These are phyloP conservation scores for Chelon labrosus DNA, from an alignment of 2,797 vertebrate species.

Conservation along the genomic window DNA sequence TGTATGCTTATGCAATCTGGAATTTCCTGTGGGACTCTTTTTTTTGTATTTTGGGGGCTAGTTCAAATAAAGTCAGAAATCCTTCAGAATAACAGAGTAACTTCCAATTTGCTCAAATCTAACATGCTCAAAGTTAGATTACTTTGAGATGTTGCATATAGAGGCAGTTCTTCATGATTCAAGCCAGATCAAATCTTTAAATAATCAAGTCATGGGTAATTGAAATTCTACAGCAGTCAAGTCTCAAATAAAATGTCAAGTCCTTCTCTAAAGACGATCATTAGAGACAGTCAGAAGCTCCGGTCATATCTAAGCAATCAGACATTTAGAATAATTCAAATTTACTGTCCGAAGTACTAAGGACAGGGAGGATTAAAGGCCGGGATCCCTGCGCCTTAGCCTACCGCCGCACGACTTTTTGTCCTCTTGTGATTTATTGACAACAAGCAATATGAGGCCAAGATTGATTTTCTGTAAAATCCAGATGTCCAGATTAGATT, in stretches of 20 bases:
- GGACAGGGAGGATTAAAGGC: slow-evolving; percentile 51
- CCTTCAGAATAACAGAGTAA: too few relatives aligned
- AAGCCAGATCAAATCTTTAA: neutral
- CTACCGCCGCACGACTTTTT: slow-evolving; percentile 13
- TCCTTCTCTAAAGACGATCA: too few relatives aligned
- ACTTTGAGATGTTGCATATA: too few relatives aligned
- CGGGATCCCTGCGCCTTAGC: slow-evolving; percentile 34
- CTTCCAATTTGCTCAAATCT: too few relatives aligned
- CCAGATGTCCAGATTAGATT: slow-evolving; percentile 48
- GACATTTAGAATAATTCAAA: slow-evolving; percentile 4
- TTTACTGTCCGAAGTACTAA: slow-evolving; percentile 7
- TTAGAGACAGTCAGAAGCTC: too few relatives aligned
- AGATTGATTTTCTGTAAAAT: slow-evolving; percentile 60
- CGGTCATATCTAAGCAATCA: too few relatives aligned
- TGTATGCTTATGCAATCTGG: too few relatives aligned
- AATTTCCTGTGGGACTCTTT: too few relatives aligned
- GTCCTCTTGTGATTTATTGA: slow-evolving; percentile 33
- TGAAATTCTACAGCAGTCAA: neutral
- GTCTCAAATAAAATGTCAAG: neutral
- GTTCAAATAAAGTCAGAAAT: too few relatives aligned
- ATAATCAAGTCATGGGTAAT: neutral
- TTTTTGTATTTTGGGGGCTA: too few relatives aligned
- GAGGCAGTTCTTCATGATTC: too few relatives aligned
- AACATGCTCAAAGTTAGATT: too few relatives aligned
- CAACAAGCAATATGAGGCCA: slow-evolving; percentile 36